Base-by-base conservation (phyloP, 2,797 vertebrate genomes). In the Gymnoscopelus microlampas region DNA sequence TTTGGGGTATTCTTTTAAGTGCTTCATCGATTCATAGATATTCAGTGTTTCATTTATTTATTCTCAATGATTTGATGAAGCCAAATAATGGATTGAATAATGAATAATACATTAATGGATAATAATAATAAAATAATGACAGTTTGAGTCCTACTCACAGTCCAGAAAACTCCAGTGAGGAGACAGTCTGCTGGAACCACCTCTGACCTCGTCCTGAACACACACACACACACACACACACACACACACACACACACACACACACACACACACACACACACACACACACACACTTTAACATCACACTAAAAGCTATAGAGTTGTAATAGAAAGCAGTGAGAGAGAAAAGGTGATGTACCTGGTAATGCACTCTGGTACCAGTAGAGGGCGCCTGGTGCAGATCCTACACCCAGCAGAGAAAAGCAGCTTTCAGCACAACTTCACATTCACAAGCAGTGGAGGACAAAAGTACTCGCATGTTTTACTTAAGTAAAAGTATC, bases 111-210 rank as follows among this genome's bases (percentile, higher is more conserved):
- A 19, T 19, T 19, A 19, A 19, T 19, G 19, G 19, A 19, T 19
- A 19, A 19, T 19, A 19, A 19, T 19, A 19, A 19, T 19, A 19
- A 1, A 19, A 19, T 19, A 19, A 19, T 19, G 19, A 19, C 19
- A 19, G 19, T 19, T 19, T 19, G 19, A 19, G 19, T 19, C 19
- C 19, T 19, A 19, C 96, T 97, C 88, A 99, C 98, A 98, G 3
- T 99, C 98, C 83, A 99, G 93, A 91, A 99, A 99, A 92, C 97
- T 98, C 98, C 98, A 99, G 90, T 95, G 95, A 44, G 96, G 87
- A 72, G 98, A 98, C 24, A 99, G 95, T 86, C 95, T 93, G 80
- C 95, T 95, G 75, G 94, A 89, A 58, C 93, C 15, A 11, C 87
- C 89, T 80, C 90, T 56, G 78, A 63, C 81, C 78, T 94, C 94